phyloP scores from a whole-genome alignment of 2,888 invertebrate genomes.

The Eustalomyia histrio region DNA sequence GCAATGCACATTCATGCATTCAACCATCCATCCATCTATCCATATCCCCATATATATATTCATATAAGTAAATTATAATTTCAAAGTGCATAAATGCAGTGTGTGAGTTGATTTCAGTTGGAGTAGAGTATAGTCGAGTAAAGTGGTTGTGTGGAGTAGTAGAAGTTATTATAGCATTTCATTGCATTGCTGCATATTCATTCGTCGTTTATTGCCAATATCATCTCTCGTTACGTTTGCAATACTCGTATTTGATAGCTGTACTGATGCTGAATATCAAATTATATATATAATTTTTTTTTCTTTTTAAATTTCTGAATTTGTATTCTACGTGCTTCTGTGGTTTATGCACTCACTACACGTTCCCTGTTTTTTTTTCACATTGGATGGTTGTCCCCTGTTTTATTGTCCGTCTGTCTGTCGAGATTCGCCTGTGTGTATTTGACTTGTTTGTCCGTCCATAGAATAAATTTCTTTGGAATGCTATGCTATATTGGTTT shows the following conservation, averaged over 20 bases:
- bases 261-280: conserved; percentile 64
- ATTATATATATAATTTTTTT: conserved; percentile 44
- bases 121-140: conserved; percentile 34
- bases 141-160: conserved; percentile 47
- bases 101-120: conserved; percentile 40
- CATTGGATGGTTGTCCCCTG: conserved; percentile 39
- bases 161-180: conserved; percentile 62
- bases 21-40: conserved; percentile 23
- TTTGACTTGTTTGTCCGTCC: conserved; percentile 17
- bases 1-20: conserved; percentile 4
- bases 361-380: conserved; percentile 49
- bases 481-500: conserved; percentile 60
- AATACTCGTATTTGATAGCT: conserved; percentile 65
- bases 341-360: conserved; percentile 61
- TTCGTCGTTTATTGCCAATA: conserved; percentile 63
- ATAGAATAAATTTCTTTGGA: conserved; percentile 63
- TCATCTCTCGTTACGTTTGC: conserved; percentile 64
- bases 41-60: conserved; percentile 21
- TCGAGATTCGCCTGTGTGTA: background rate
- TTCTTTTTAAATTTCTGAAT: conserved; percentile 56
- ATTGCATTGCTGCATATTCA: conserved; percentile 58
- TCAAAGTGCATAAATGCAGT: conserved; percentile 64
- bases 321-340: conserved; percentile 65
- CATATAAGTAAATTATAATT: conserved; percentile 64
- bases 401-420: conserved; percentile 33